Evolutionary conservation across 2,888 invertebrate genomes (phyloP).

Genomic region (Chromoteleia sp.): DNA sequence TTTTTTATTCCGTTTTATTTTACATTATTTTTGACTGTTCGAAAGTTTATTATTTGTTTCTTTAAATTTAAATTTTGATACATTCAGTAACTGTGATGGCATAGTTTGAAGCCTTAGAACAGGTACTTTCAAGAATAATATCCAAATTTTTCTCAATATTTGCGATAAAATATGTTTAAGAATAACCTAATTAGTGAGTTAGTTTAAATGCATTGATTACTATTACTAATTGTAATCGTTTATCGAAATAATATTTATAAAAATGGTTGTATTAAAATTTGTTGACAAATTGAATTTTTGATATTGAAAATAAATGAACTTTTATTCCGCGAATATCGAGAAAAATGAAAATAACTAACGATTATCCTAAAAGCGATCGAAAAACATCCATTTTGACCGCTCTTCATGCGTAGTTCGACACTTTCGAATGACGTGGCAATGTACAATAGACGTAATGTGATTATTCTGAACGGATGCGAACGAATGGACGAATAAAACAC

Average conservation of each 20-base stretch:
- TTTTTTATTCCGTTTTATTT: no score
- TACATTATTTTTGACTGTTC: background rate
- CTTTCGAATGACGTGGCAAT: constrained; percentile 75
- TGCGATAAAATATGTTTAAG: background rate
- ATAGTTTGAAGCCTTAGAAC: constrained; percentile 2
- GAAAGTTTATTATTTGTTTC: background rate
- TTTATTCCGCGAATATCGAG: constrained; percentile 7
- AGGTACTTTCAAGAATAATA: constrained; percentile 13
- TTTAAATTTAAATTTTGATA: background rate
- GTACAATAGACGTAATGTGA: constrained; percentile 83
- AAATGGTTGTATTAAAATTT: no score
- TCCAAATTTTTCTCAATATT: constrained; percentile 20
- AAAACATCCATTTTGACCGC: constrained; percentile 60
- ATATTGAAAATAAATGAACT: no score
- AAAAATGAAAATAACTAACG: constrained; percentile 30
- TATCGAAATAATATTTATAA: no score
- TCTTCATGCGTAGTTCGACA: constrained; percentile 57
- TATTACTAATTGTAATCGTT: no score
- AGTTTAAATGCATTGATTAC: no score
- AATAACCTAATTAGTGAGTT: no score
- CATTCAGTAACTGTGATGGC: constrained; percentile 10
- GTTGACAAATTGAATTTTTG: no score
- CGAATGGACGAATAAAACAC: constrained; percentile 72
- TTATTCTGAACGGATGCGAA: constrained; percentile 75
- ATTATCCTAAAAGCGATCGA: constrained; percentile 56